Evolutionary conservation across 2,888 invertebrate species (phyloP).

Genomic region (Brachypterus glaber): DNA sequence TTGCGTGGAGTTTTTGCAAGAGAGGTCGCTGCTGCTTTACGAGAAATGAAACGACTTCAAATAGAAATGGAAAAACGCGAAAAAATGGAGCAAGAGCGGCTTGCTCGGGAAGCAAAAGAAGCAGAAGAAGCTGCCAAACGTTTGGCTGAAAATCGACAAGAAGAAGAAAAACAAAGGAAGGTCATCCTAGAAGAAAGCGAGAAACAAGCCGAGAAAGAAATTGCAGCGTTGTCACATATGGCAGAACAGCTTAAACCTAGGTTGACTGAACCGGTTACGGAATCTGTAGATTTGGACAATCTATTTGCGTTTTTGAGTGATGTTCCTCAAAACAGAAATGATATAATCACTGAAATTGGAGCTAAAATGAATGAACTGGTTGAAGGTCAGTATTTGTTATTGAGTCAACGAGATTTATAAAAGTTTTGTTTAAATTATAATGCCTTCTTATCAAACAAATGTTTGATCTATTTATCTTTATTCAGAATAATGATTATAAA

Average conservation of each 20-base stretch:
- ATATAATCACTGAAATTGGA: constrained; percentile 71
- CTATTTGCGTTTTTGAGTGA: constrained; percentile 84
- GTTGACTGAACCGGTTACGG: constrained; percentile 44
- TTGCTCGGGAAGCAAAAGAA: constrained; percentile 49
- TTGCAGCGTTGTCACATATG: constrained; percentile 61
- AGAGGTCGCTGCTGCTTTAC: constrained; percentile 75
- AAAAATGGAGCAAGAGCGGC: constrained; percentile 59
- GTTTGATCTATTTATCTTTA: too few species aligned
- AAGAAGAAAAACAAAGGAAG: constrained; percentile 23
- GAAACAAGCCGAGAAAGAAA: constrained; percentile 62
- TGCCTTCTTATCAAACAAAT: too few species aligned
- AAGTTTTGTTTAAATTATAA: too few species aligned
- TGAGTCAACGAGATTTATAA: too few species aligned
- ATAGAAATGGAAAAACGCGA: constrained; percentile 77
- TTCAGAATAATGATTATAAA: too few species aligned
- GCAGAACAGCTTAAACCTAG: constrained; percentile 61
- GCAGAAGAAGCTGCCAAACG: constrained; percentile 42
- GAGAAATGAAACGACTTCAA: constrained; percentile 80
- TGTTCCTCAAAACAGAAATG: constrained; percentile 48
- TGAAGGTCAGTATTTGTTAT: too few species aligned
- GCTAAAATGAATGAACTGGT: constrained; percentile 77
- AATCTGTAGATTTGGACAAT: constrained; percentile 80
- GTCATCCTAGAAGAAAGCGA: constrained; percentile 32
- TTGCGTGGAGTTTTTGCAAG: constrained; percentile 83
- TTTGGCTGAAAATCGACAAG: constrained; percentile 27